Evolutionary conservation across 2,888 invertebrate genomes (phyloP), one percentile per base, ranked within the genome.

Genomic region (Buathra laborator): DNA sequence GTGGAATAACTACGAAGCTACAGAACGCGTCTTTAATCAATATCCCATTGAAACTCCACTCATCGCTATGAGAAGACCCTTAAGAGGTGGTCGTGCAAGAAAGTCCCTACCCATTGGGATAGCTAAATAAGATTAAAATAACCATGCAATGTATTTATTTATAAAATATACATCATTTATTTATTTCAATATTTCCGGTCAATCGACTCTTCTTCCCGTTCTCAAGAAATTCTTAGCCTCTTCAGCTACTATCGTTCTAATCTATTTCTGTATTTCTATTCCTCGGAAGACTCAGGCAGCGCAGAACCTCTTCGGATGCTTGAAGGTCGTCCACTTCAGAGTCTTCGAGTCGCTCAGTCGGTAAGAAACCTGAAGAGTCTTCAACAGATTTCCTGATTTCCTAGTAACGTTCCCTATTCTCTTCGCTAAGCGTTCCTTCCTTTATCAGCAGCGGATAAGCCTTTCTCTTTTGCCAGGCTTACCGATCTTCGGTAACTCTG

Each of bases 1-100:
- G 66, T 90, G 90, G 90, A 87, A 83, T 53, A 90, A 89, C 81
- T 91, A 91, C 66, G 86, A 90, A 81, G 77, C 82, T 59, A 75
- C 87, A 2, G 83, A 85, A 82, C 59, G 74, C 37, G 82, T 86
- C 44, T 81, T 90, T 94, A 89, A 94, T 85, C 62, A 86, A 5
- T 37, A 37, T 37, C 37, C 37, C 37, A 37, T 37, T 32, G 86
- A 87, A 51, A 59, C 67, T 74, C 79, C 79, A 43, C 79, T 89
- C 66, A 64, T 85, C 29, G 86, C 83, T 32, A 48, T 74, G 12
- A 85, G 72, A 85, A 74, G 70, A 70, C 37, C 32, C 3, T 48
- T 78, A 24, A 75, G 78, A 51, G 16, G 59, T 9, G 59, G 46
- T 19, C 56, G 79, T 46, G 53, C 29, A 9, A 24, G 75, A 43